Evolutionary conservation across 2,888 invertebrate genomes (phyloP).

Genomic region (Monopis laevigella): DNA sequence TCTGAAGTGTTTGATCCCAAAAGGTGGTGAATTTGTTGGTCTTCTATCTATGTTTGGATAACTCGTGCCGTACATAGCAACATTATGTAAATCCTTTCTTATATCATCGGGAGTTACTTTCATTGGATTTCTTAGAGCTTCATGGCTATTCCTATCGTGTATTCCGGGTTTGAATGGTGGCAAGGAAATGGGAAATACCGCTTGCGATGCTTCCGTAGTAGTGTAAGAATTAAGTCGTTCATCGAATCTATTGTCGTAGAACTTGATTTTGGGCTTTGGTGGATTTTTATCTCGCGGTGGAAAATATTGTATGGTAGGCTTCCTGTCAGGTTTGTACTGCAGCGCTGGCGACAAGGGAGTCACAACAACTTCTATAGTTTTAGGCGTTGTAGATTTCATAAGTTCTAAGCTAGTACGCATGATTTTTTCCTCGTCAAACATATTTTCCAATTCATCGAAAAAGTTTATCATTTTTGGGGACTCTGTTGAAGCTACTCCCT

Average conservation of each 20-base stretch:
- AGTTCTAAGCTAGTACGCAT: not conserved
- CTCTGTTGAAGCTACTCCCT: slow-evolving; percentile 4
- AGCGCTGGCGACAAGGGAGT: not conserved
- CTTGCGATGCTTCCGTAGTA: not conserved
- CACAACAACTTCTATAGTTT: not conserved
- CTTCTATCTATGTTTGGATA: too few species aligned
- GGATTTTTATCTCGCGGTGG: slow-evolving; percentile 31
- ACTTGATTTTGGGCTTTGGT: not conserved
- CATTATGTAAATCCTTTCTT: not conserved
- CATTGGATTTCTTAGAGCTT: too few species aligned
- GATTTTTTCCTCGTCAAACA: not conserved
- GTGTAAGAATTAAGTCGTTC: not conserved
- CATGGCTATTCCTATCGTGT: slow-evolving; percentile 13
- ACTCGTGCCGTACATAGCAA: too few species aligned
- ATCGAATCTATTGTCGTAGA: not conserved
- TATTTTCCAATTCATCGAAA: not conserved
- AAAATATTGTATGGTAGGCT: slow-evolving; percentile 49
- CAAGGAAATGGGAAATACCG: not conserved
- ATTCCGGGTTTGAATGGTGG: not conserved
- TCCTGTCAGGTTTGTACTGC: slow-evolving; percentile 28
- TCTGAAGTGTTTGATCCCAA: too few species aligned
- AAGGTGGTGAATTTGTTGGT: too few species aligned
- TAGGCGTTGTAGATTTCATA: not conserved
- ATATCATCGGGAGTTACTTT: slow-evolving; percentile 16
- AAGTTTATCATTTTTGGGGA: not conserved